Conservation (phyloP, 2,888 invertebrate species). For the Baronia brevicornis region DNA sequence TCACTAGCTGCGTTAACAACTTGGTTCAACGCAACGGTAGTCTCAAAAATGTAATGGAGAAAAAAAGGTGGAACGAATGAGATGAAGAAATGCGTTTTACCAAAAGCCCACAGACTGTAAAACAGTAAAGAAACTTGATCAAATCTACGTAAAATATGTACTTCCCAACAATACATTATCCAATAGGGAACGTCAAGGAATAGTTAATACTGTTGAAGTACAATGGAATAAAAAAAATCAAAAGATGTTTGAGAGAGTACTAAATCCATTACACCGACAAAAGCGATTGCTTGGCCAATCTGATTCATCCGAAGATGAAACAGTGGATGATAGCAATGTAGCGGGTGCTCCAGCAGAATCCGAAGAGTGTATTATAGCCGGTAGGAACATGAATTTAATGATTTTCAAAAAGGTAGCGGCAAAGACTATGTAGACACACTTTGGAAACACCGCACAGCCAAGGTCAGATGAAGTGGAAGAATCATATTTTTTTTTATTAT, state of each 20-base stretch:
- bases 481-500: too few relatives aligned
- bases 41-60: constrained; percentile 88
- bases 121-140: constrained; percentile 89
- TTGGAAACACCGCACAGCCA: constrained; percentile 13
- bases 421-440: constrained; percentile 24
- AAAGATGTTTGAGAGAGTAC: constrained; percentile 38
- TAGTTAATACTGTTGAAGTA: constrained; percentile 82
- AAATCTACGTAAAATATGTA: constrained; percentile 92
- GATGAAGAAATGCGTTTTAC: constrained; percentile 92
- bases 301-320: constrained; percentile 47
- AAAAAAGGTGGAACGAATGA: constrained; percentile 91
- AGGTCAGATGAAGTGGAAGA: constrained; percentile 74
- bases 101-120: constrained; percentile 85
- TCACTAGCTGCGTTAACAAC: too few relatives aligned
- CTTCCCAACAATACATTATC: constrained; percentile 91
- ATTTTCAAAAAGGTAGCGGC: constrained; percentile 41
- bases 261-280: constrained; percentile 43
- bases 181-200: constrained; percentile 81
- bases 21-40: constrained; percentile 91
- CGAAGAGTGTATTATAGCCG: constrained; percentile 83
- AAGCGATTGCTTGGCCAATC: constrained; percentile 33
- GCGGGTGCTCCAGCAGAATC: constrained; percentile 61
- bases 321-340: constrained; percentile 43
- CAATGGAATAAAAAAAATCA: constrained; percentile 82
- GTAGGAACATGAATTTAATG: constrained; percentile 33